Percentiles rank a stretch among this genome's conserved stretches.
phyloP scores from a whole-genome alignment of 2,888 invertebrate species.

The Orthonevra nobilis region DNA sequence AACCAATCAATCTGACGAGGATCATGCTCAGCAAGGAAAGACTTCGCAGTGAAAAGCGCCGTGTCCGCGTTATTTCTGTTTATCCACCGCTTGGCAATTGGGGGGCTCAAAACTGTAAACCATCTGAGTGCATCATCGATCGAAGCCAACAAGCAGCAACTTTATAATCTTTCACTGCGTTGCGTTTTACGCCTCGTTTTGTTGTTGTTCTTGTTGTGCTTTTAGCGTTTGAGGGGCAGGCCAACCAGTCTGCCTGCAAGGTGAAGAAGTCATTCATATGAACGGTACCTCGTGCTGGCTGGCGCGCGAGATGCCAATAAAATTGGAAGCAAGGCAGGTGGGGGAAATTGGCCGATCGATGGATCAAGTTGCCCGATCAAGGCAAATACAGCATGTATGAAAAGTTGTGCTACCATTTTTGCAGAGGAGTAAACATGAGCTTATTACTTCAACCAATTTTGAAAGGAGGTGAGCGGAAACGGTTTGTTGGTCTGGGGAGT shows the following conservation, averaged over 20 bases:
- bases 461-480: too few relatives aligned
- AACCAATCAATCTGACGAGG: constrained; percentile 67
- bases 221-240: constrained; percentile 24
- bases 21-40: constrained; percentile 36
- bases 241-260: constrained; percentile 63
- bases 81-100: constrained; percentile 33
- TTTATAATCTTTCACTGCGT: constrained; percentile 46
- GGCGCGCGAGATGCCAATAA: constrained; percentile 55
- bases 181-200: too few relatives aligned
- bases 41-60: constrained; percentile 53
- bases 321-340: constrained; percentile 52
- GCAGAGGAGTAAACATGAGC: not conserved
- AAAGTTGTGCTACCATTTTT: not conserved
- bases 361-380: constrained; percentile 26
- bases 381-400: not conserved
- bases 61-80: constrained; percentile 40
- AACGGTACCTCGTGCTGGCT: constrained; percentile 66
- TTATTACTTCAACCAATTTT: too few relatives aligned
- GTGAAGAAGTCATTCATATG: constrained; percentile 67
- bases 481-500: too few relatives aligned
- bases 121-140: constrained; percentile 45
- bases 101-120: constrained; percentile 59
- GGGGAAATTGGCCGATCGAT: constrained; percentile 34
- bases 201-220: not conserved
- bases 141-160: constrained; percentile 25